Evolutionary conservation across 2,888 invertebrate species (phyloP), one percentile per base, ranked within the genome.

Genomic region (Caenorhabditis sp.): DNA sequence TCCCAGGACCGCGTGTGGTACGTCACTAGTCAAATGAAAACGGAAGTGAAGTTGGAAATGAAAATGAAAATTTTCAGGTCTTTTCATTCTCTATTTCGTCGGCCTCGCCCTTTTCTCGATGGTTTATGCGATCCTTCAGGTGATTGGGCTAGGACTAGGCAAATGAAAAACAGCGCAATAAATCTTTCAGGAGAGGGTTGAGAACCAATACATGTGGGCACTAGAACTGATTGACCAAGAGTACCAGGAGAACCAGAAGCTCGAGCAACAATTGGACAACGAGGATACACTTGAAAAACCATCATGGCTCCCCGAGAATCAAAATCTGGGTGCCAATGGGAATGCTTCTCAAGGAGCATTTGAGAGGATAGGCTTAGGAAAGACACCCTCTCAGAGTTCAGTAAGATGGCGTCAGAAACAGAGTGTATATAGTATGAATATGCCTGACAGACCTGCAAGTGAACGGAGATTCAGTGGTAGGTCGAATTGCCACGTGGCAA

Each of bases 81-180:
- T 88, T 26, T 90, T 89, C 77, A 55, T 88, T 32, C 84, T 89
- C 53, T 89, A 90, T 65, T 85, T 90, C 50, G 74, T 89, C 47
- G 90, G 90, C 8, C 82, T 90, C 28, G 84, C 88, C 3, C 74
- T 90, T 9, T 87, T 89, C 2, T 90, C 90, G 8, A 89, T 90
- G 88, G 88, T 88, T 68, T 80, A 87, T 40, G 87, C 87, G 2
- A 87, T 90, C 58, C 71, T 90, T 26, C 89, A 88, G 78, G 85
- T 84, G 47, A 62, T 24, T 24, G 4, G 20, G 20, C 32, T 9
- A 28, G n/a, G n/a, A n/a, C 32, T 32, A 9, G 32, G n/a, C n/a
- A 13, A 40, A 61, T 47, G 40, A 71, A 37, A 67, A 32, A 20
- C 65, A 44, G 15, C 22, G 15, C 18, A 18, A 32, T 40, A 11